Conservation (phyloP, 1,140 invertebrate genomes). For the Gonioctena quinquepunctata region DNA sequence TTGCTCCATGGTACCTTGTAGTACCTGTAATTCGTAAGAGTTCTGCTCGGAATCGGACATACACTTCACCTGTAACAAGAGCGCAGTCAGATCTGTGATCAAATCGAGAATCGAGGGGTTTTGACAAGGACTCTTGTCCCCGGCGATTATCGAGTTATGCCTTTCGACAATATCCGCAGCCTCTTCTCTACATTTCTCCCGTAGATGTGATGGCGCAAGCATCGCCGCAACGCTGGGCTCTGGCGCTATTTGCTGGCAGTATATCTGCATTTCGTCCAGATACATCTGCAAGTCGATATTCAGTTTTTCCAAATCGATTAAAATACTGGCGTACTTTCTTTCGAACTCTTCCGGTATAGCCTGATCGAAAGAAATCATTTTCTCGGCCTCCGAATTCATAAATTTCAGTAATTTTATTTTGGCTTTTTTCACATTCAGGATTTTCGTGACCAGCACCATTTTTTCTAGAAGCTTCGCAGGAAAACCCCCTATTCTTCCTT, state of each 20-base stretch:
- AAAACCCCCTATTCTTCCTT: constrained; percentile 75
- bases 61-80: constrained; percentile 92
- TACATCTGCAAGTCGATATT: constrained; percentile 87
- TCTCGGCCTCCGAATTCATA: constrained; percentile 91
- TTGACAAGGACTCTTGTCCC: constrained; percentile 59
- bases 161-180: constrained; percentile 79
- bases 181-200: constrained; percentile 85
- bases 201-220: constrained; percentile 83
- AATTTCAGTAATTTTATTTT: constrained; percentile 81
- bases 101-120: constrained; percentile 71
- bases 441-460: constrained; percentile 86
- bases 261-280: constrained; percentile 81
- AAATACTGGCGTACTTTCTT: constrained; percentile 82
- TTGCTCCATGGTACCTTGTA: constrained; percentile 89
- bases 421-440: constrained; percentile 79
- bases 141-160: constrained; percentile 67
- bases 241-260: constrained; percentile 85
- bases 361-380: constrained; percentile 78
- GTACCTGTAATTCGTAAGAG: constrained; percentile 88
- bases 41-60: constrained; percentile 88
- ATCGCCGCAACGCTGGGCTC: constrained; percentile 86
- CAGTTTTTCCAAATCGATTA: constrained; percentile 90
- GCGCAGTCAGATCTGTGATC: constrained; percentile 84
- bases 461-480: constrained; percentile 83
- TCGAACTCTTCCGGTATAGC: constrained; percentile 84